Percentiles rank a stretch among this genome's conserved stretches.
phyloP scores from a whole-genome alignment of 2,888 invertebrate species.

The Phengaris alcon region DNA sequence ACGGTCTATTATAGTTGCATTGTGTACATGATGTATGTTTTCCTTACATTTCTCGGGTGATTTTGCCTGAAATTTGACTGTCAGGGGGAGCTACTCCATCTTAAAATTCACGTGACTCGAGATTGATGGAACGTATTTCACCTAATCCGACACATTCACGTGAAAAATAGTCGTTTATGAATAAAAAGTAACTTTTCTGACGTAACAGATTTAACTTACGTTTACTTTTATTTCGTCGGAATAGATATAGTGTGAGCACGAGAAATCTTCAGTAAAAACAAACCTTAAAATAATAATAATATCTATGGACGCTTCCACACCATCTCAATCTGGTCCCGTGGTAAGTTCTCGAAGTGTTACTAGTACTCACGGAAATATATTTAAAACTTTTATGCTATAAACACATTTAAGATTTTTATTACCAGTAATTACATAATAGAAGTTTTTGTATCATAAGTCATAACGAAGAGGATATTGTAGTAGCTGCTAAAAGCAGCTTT shows the following conservation, averaged over 20 bases:
- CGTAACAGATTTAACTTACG: not conserved
- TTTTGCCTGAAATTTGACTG: constrained; percentile 60
- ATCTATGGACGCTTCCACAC: no score
- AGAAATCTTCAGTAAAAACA: no score
- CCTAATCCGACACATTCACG: constrained; percentile 41
- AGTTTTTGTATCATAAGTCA: no score
- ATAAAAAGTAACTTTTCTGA: constrained; percentile 27
- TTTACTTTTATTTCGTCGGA: not conserved
- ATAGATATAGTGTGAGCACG: not conserved
- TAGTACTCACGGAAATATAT: no score
- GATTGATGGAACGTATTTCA: constrained; percentile 61
- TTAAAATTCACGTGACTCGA: constrained; percentile 55
- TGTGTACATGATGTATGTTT: constrained; percentile 73
- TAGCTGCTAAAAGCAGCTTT: no score
- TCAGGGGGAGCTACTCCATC: constrained; percentile 52
- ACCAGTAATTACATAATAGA: no score
- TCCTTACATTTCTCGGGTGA: constrained; percentile 59
- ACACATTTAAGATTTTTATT: no score
- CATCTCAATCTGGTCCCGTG: no score
- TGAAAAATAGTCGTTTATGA: constrained; percentile 40
- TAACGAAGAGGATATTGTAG: no score
- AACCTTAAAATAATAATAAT: no score
- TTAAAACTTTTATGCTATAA: no score
- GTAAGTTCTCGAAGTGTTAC: no score
- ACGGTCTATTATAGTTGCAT: constrained; percentile 62